These are phyloP conservation scores for Conus betulinus DNA, from an alignment of 1,140 invertebrate species.

Conservation along the genomic window DNA sequence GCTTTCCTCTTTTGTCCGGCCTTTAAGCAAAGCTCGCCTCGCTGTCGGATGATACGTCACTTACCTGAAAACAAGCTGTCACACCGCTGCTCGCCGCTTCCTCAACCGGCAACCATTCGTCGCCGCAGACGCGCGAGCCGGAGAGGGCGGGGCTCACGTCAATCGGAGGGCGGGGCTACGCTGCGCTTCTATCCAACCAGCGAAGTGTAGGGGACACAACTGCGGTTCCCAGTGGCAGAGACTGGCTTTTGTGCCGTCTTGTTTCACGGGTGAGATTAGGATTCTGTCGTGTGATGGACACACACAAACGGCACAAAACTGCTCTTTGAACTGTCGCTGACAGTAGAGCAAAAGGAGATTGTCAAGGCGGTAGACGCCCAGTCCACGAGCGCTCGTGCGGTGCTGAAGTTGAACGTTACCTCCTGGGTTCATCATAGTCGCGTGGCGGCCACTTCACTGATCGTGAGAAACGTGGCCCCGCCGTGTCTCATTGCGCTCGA, in stretches of 20 bases:
- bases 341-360: not conserved
- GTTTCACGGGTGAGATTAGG: slow-evolving; percentile 1
- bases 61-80: slow-evolving; percentile 7
- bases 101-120: not conserved
- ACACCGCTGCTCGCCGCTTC: not conserved
- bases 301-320: slow-evolving; percentile 2
- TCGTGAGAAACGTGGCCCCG: no score
- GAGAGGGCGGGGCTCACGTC: no score
- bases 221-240: not conserved
- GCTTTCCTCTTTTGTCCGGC: not conserved
- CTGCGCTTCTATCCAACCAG: no score
- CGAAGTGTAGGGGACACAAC: no score
- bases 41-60: slow-evolving; percentile 1
- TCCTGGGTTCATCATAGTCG: no score
- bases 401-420: no score
- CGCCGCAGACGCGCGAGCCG: not conserved
- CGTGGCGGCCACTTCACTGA: no score
- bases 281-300: not conserved
- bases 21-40: not conserved
- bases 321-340: slow-evolving; percentile 5
- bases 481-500: no score
- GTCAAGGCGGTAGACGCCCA: not conserved
- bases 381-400: no score
- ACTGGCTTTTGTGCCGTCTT: not conserved
- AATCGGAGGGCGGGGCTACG: no score